Conservation (phyloP, 2,888 invertebrate genomes). For the Cetonia aurata region DNA sequence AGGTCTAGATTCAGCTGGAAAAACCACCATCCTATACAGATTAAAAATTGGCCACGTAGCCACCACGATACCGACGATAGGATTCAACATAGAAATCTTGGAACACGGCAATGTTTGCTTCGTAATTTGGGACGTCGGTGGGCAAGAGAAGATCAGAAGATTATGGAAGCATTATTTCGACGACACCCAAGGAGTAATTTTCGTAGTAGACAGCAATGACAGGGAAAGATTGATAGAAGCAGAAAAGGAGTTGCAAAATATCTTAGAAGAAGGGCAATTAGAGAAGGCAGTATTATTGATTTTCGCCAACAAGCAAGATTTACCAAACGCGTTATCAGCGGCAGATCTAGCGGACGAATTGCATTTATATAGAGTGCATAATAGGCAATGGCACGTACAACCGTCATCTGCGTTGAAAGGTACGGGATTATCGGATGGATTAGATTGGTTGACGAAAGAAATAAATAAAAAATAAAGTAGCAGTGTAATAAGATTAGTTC, state of each 20-base stretch:
- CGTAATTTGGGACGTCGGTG: slow-evolving; percentile 98
- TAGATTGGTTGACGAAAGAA: slow-evolving; percentile 93
- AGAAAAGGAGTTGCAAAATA: slow-evolving; percentile 80
- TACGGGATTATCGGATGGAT: slow-evolving; percentile 90
- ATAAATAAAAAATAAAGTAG: slow-evolving; percentile 77
- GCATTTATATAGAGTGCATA: slow-evolving; percentile 84
- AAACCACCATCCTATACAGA: slow-evolving; percentile 96
- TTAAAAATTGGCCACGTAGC: slow-evolving; percentile 96
- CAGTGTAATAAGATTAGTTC: slow-evolving; percentile 10
- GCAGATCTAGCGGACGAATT: slow-evolving; percentile 93
- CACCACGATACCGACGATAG: slow-evolving; percentile 96
- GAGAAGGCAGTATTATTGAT: slow-evolving; percentile 91
- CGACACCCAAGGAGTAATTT: slow-evolving; percentile 94
- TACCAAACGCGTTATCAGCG: slow-evolving; percentile 92
- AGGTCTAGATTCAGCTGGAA: slow-evolving; percentile 96
- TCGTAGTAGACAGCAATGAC: slow-evolving; percentile 96
- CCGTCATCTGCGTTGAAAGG: slow-evolving; percentile 93
- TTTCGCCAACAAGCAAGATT: slow-evolving; percentile 96
- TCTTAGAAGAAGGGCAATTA: slow-evolving; percentile 90
- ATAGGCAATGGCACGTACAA: slow-evolving; percentile 92
- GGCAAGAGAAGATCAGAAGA: slow-evolving; percentile 96
- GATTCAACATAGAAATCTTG: slow-evolving; percentile 97
- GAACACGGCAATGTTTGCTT: slow-evolving; percentile 98
- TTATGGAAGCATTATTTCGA: slow-evolving; percentile 98
- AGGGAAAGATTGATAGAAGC: slow-evolving; percentile 92